phyloP scores from a whole-genome alignment of 2,797 vertebrate genomes.

The Hyperoplus lanceolatus region DNA sequence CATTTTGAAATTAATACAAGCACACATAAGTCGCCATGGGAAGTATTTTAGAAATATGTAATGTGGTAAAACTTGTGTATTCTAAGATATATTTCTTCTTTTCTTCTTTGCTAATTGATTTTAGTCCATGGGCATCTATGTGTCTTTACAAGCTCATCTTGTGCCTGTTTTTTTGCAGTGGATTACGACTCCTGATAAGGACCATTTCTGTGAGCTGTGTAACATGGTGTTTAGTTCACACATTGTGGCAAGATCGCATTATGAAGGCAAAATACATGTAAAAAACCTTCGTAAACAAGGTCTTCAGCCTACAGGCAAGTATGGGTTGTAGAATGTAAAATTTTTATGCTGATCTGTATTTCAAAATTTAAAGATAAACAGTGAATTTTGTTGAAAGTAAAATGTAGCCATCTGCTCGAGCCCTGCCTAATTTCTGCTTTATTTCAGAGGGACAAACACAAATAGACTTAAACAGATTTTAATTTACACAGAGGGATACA shows the following conservation, averaged over 20 bases:
- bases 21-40: neutral
- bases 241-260: conserved; percentile 86
- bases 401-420: neutral
- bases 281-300: conserved; percentile 85
- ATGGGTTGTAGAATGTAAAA: conserved; percentile 6
- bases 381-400: neutral
- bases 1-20: neutral
- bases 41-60: neutral
- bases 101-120: neutral
- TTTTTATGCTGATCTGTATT: neutral
- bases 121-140: neutral
- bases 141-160: neutral
- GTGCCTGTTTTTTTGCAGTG: conserved; percentile 65
- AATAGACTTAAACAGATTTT: neutral
- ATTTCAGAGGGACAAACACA: neutral
- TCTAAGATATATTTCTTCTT: neutral
- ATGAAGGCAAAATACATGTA: conserved; percentile 87
- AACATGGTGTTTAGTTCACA: conserved; percentile 88
- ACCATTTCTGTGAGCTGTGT: conserved; percentile 88
- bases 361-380: neutral
- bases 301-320: conserved; percentile 64
- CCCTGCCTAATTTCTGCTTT: neutral
- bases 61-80: neutral
- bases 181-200: conserved; percentile 73
- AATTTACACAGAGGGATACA: conserved; percentile 30